Evolutionary conservation across 2,888 invertebrate species (phyloP).

Genomic region (Aethes cnicana): DNA sequence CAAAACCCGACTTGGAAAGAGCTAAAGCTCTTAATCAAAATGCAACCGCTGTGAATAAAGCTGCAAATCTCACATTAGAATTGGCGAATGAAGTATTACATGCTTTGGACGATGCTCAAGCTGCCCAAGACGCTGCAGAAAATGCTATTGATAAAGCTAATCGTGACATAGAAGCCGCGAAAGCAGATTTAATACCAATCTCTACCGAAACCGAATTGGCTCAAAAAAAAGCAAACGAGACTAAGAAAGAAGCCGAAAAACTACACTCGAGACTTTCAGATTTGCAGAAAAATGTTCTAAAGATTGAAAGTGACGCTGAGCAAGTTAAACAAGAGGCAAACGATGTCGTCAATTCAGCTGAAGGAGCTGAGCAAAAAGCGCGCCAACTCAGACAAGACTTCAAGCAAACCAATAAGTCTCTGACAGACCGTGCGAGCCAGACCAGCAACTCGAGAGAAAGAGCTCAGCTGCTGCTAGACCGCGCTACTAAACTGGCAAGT

Average conservation of each 20-base stretch:
- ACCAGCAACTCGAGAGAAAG: conserved; percentile 90
- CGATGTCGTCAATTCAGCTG: conserved; percentile 87
- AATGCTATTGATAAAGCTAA: conserved; percentile 91
- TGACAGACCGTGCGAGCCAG: conserved; percentile 87
- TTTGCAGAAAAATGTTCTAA: conserved; percentile 90
- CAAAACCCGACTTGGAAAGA: conserved; percentile 88
- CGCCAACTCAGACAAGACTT: conserved; percentile 86
- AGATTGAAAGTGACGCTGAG: conserved; percentile 91
- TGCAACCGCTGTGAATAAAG: conserved; percentile 87
- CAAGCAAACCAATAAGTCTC: conserved; percentile 85
- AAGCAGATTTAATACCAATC: conserved; percentile 90
- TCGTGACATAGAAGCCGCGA: conserved; percentile 89
- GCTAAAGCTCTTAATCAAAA: conserved; percentile 90
- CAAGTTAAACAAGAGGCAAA: conserved; percentile 90
- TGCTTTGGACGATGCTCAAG: conserved; percentile 90
- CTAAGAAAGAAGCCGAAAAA: conserved; percentile 88
- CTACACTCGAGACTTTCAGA: conserved; percentile 87
- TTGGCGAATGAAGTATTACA: conserved; percentile 89
- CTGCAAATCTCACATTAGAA: conserved; percentile 82
- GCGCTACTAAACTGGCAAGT: conserved; percentile 91
- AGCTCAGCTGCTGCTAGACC: conserved; percentile 88
- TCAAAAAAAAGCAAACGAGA: conserved; percentile 89
- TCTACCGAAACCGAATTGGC: conserved; percentile 90
- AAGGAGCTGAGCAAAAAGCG: conserved; percentile 86
- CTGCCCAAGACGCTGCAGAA: conserved; percentile 91